phyloP scores from a whole-genome alignment of 1,140 invertebrate species.

The Cyclargus thomasi region DNA sequence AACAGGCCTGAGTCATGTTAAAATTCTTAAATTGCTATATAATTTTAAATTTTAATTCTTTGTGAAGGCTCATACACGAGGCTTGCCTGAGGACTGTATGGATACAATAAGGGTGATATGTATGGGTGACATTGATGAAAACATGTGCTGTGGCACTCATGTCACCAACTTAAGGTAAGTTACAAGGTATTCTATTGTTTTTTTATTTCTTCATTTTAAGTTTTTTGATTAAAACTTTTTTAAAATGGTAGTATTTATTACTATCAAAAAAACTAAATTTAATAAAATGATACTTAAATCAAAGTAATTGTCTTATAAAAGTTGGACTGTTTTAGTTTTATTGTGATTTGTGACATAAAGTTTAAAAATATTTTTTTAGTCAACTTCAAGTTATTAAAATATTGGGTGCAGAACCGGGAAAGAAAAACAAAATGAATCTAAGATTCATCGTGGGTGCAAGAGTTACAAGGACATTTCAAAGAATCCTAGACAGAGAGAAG shows the following conservation, averaged over 20 bases:
- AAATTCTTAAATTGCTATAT: no score
- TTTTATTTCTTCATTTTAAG: no score
- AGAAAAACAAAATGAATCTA: slow-evolving; percentile 82
- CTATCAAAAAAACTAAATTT: no score
- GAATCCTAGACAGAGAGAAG: slow-evolving; percentile 80
- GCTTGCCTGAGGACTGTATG: slow-evolving; percentile 84
- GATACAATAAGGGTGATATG: slow-evolving; percentile 84
- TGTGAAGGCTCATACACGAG: slow-evolving; percentile 76
- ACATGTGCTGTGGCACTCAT: slow-evolving; percentile 92
- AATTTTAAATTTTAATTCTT: neutral
- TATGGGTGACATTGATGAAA: slow-evolving; percentile 83
- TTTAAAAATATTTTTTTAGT: slow-evolving; percentile 45
- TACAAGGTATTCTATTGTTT: neutral
- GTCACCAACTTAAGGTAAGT: slow-evolving; percentile 80
- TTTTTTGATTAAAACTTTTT: no score
- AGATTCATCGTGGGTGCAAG: slow-evolving; percentile 84
- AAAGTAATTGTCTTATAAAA: neutral
- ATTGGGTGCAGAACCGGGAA: slow-evolving; percentile 81
- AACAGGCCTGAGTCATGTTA: no score
- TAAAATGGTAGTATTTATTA: no score
- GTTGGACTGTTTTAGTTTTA: neutral
- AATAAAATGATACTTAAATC: no score
- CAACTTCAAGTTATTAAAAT: slow-evolving; percentile 89
- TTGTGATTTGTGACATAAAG: neutral
- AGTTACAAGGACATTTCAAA: slow-evolving; percentile 77